A percentile compares a stretch with the other conserved stretches of the same genome.
Conservation (phyloP, 1,140 invertebrate species). For the Drosophila pallidifrons region DNA sequence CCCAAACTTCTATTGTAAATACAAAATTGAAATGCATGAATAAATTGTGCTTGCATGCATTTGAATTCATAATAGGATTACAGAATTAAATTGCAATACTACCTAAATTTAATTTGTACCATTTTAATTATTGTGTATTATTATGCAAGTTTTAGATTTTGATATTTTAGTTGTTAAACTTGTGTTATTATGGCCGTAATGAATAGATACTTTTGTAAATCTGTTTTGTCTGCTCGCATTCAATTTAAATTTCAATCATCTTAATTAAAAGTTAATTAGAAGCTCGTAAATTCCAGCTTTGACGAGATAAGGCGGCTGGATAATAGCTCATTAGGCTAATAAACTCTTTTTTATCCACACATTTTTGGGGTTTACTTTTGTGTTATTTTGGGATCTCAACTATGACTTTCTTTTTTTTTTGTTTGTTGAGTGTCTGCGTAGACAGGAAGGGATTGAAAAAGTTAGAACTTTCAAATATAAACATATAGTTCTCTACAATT, state of each 20-base stretch:
- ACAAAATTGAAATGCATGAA: conserved; percentile 6
- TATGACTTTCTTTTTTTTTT: not conserved
- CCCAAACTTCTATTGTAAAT: not conserved
- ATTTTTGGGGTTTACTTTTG: not conserved
- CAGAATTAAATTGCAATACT: conserved; percentile 1
- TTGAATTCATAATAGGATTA: conserved; percentile 9
- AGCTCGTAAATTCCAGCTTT: conserved; percentile 15
- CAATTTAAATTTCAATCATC: not conserved
- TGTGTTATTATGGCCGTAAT: not conserved
- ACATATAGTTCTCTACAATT: too few species aligned
- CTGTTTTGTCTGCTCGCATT: not conserved
- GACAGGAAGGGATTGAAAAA: not conserved
- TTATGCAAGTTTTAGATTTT: not conserved
- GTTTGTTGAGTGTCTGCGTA: not conserved
- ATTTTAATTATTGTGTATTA: conserved; percentile 4
- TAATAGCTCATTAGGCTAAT: conserved; percentile 13
- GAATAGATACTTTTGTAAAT: not conserved
- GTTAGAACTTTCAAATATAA: not conserved
- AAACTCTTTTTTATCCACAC: conserved; percentile 3
- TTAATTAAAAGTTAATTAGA: conserved; percentile 27
- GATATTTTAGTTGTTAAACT: not conserved
- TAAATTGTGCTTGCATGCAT: conserved; percentile 4
- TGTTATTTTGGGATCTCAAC: not conserved
- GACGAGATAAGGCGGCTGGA: not conserved
- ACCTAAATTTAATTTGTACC: not conserved